Evolutionary conservation across 2,113 vertebrate genomes (phyloP), one percentile per base, ranked within the genome.

Genomic region (Meleagris gallopavo): DNA sequence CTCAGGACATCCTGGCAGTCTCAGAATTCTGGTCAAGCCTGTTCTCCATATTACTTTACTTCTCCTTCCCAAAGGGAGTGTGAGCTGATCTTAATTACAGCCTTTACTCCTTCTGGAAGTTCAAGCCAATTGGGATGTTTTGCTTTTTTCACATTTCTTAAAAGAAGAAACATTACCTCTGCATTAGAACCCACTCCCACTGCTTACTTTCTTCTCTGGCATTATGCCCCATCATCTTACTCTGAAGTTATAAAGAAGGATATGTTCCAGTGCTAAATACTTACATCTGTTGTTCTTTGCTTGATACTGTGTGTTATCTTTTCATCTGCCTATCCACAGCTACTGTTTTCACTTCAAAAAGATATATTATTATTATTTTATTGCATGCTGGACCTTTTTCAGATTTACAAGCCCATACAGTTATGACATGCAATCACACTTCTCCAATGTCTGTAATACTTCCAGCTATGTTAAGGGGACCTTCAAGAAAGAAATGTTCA

Each of bases 341-440:
- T 88, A 25, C 32, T 72, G 12, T 13, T 72, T 83, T 80, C 11
- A 20, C 40, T n/a, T 30, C 41, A 48, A 12, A 76, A 79, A 75
- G 4, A 36, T 50, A 74, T 46, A 4, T 60, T 50, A 32, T 21
- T 22, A 64, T 30, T 61, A 57, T n/a, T 2, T 41, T 74, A 10
- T 41, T 57, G 38, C 5, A 30, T 0, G 1, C 8, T 67, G 24
- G 19, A 45, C 36, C 19, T 16, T 72, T 36, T 19, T 7, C 17
- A 72, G 30, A 43, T 9, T 3, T 1, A 48, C 4, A 30, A 64
- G 48, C 3, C 9, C 25, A 5, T 13, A 5, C 10, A 30, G 25
- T 8, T n/a, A 27, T 48, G 50, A 4, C 13, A 41, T 0, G 1
- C 40, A 61, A 16, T 9, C 55, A 52, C 6, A 34, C 3, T 0